Conservation (phyloP, 2,888 invertebrate genomes). For the Thyatira batis region DNA sequence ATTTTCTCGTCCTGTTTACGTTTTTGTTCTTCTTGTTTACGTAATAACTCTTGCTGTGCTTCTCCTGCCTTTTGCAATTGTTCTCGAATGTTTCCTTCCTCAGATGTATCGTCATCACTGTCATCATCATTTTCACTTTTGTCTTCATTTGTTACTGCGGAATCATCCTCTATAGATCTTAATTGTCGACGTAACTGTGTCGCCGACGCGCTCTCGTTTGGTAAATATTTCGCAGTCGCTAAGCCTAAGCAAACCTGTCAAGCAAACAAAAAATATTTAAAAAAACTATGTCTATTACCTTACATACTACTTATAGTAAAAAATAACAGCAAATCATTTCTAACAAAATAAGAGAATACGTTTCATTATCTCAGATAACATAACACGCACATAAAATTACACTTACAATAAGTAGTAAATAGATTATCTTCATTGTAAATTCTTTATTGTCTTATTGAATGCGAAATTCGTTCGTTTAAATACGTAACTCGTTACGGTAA, state of each 20-base stretch:
- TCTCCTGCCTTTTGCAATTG: constrained; percentile 32
- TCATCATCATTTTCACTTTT: constrained; percentile 39
- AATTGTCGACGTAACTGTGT: constrained; percentile 42
- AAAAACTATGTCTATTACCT: constrained; percentile 5
- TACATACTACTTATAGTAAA: not conserved
- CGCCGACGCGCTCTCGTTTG: constrained; percentile 53
- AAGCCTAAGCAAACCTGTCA: constrained; percentile 67
- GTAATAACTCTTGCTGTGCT: constrained; percentile 34
- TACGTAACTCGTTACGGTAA: constrained; percentile 44
- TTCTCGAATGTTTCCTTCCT: constrained; percentile 33
- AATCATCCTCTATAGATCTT: constrained; percentile 52
- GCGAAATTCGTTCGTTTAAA: constrained; percentile 72
- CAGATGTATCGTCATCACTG: constrained; percentile 32
- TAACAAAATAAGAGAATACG: not conserved
- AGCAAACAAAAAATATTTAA: constrained; percentile 22
- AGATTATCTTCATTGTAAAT: constrained; percentile 66
- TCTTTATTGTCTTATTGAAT: constrained; percentile 47
- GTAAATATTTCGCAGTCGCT: constrained; percentile 71
- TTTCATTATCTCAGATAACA: constrained; percentile 7
- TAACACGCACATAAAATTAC: constrained; percentile 10
- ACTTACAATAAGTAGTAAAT: constrained; percentile 71
- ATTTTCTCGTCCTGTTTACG: constrained; percentile 46
- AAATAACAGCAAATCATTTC: not conserved
- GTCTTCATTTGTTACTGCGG: constrained; percentile 41
- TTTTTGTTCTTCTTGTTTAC: constrained; percentile 32